Evolutionary conservation across 1,140 invertebrate genomes (phyloP).

Genomic region (Hypothenemus hampei): DNA sequence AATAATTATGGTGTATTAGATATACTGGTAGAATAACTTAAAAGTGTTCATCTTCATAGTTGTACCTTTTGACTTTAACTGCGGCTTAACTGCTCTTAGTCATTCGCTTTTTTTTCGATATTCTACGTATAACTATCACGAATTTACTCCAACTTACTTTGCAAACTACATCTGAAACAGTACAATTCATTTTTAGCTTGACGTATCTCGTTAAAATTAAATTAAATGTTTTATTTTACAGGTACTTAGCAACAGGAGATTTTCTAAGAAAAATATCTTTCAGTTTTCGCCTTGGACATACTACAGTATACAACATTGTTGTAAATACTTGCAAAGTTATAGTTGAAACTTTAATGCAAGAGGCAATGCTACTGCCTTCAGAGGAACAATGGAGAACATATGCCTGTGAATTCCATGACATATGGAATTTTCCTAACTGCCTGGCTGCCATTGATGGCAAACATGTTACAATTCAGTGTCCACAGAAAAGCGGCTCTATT

Average conservation of each 20-base stretch:
- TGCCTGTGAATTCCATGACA: slow-evolving; percentile 16
- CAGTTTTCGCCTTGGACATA: slow-evolving; percentile 13
- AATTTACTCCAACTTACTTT: too few relatives aligned
- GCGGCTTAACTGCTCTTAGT: too few relatives aligned
- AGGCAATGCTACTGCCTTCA: slow-evolving; percentile 15
- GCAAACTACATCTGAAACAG: too few relatives aligned
- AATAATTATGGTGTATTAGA: too few relatives aligned
- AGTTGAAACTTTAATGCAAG: slow-evolving; percentile 9
- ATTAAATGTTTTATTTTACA: too few relatives aligned
- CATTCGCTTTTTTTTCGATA: too few relatives aligned
- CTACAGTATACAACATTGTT: slow-evolving; percentile 17
- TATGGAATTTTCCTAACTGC: slow-evolving; percentile 39
- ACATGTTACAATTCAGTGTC: slow-evolving; percentile 35
- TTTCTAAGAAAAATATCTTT: slow-evolving; percentile 15
- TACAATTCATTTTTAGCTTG: too few relatives aligned
- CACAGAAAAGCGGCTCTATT: slow-evolving; percentile 36
- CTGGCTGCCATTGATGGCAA: slow-evolving; percentile 45
- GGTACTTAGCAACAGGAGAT: slow-evolving; percentile 17
- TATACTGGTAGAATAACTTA: too few relatives aligned
- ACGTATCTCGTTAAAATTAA: too few relatives aligned
- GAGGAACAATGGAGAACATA: slow-evolving; percentile 18
- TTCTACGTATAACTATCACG: too few relatives aligned
- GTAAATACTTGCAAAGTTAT: slow-evolving; percentile 14
- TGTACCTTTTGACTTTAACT: too few relatives aligned
- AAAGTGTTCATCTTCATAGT: too few relatives aligned